Evolutionary conservation across 2,797 vertebrate genomes (phyloP), one percentile per base, ranked within the genome.

Genomic region (Phoxinus dragarum): DNA sequence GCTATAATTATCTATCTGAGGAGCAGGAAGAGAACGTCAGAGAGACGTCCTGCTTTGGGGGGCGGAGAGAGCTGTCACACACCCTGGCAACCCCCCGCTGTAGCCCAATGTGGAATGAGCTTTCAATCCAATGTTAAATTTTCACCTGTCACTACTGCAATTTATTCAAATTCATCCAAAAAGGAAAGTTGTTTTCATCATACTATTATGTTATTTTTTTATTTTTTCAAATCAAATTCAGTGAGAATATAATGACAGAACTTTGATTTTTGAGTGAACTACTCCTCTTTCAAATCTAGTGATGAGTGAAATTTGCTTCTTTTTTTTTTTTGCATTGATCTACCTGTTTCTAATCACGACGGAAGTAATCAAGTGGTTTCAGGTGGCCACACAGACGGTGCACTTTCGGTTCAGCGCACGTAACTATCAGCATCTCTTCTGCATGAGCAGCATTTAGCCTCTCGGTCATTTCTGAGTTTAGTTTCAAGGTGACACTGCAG

Each of bases 1-100:
- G 78, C 81, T 69, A 82, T 84, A 87, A 87, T 87, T 88, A 87
- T 86, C 68, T 56, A 80, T 49, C 40, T 83, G 78, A 59, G 52
- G 71, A 87, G 66, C 59, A n/a, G 59, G 49, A 73, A 64, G 34
- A 47, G 82, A 79, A 73, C 5, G 31, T 34, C 80, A 76, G 72
- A 76, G 73, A 72, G 54, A 71, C 56, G 75, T 86, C 54, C 47
- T 80, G 69, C 27, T 64, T 44, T 34, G 36, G 34, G 42, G 40
- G 52, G 54, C 69, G 67, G 66, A 34, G 47, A 87, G 67, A 85
- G 64, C 64, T 79, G 49, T 80, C 79, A 75, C 78, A 34, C 52
- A 80, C 81, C 56, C 66, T 52, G 61, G 8, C 66, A 61, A 61
- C 47, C 80, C 42, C 84, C 59, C 47, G 61, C 73, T 88, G 86